Base-by-base conservation (phyloP, 2,888 invertebrate species). In the Scaptomyza tumidula region DNA sequence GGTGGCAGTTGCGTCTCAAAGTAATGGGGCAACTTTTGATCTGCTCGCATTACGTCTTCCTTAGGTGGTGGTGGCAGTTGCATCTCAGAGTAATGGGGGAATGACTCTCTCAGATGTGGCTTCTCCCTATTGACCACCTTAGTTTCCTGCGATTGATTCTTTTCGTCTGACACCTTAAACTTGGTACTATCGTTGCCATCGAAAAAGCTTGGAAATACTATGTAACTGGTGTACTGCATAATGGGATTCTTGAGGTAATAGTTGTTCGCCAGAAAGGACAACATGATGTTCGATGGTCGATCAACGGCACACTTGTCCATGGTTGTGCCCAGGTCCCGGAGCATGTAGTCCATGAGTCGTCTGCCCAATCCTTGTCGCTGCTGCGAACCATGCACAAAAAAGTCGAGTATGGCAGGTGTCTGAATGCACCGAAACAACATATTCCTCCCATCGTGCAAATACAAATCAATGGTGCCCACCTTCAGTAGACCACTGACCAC, bases 381-480 rank as follows among this genome's bases (percentile, higher is more conserved):
- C 45, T 94, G 93, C 1, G 95, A 94, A 89, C 95, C 95, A 88
- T 96, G 94, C 13, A 98, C 94, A 92, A 96, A 99, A 93, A 99
- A 98, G 91, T 99, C 98, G 33, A 99, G 94, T 55, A 98, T 94
- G 92, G 98, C 98, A 6, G 96, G 93, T 0, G 98, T 96, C 69
- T 95, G 94, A 70, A 95, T 94, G 62, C 96, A 93, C 90, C 97
- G 96, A 90, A 94, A 95, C 83, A 95, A 94, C 46, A 93, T 92
- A n/a, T 95, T 95, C 53, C 92, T 91, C 77, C 93, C 93, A 90
- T 97, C 95, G 90, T 95, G 95, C 57, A 98, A 93, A 93, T 96
- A 98, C 49, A 99, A 93, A 83, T 96, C 95, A 93, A 98, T 98
- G 71, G 93, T 93, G 14, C 98, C 98, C 49, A 97, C 94, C 93